Percentiles rank a stretch among this genome's conserved stretches.
Evolutionary conservation across 2,797 vertebrate species (phyloP).

Genomic region (Spatula clypeata): DNA sequence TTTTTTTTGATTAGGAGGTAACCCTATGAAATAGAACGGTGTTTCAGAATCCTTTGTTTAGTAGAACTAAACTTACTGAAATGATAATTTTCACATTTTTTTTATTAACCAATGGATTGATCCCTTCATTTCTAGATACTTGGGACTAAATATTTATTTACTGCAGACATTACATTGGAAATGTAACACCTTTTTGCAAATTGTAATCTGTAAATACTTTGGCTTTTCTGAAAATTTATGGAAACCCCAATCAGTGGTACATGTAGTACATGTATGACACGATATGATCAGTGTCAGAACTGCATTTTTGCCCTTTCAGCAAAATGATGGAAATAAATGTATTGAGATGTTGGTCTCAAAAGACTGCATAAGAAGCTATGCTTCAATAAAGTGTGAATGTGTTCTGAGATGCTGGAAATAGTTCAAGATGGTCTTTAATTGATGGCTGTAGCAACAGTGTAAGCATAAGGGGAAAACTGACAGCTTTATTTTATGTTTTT

Average conservation of each 20-base stretch:
- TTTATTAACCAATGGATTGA: background rate
- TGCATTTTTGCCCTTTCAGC: background rate
- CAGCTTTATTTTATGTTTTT: background rate
- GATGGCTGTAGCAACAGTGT: background rate
- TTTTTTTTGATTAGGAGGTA: background rate
- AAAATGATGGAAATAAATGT: background rate
- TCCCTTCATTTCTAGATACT: background rate
- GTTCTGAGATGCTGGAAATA: background rate
- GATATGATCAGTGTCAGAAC: background rate
- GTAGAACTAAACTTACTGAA: background rate
- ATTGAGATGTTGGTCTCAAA: background rate
- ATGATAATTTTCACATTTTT: background rate
- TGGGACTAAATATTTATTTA: background rate
- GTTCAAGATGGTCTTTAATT: background rate
- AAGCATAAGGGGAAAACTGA: background rate
- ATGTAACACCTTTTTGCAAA: background rate
- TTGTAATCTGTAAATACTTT: background rate
- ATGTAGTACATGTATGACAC: too few species aligned
- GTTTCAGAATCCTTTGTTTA: background rate
- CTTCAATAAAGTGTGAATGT: background rate
- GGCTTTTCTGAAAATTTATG: background rate
- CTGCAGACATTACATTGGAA: background rate
- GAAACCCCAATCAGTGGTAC: too few species aligned
- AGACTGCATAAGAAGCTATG: background rate
- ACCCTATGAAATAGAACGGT: fast-evolving